phyloP scores from a whole-genome alignment of 2,888 invertebrate genomes.

The Hedychridium roseum region DNA sequence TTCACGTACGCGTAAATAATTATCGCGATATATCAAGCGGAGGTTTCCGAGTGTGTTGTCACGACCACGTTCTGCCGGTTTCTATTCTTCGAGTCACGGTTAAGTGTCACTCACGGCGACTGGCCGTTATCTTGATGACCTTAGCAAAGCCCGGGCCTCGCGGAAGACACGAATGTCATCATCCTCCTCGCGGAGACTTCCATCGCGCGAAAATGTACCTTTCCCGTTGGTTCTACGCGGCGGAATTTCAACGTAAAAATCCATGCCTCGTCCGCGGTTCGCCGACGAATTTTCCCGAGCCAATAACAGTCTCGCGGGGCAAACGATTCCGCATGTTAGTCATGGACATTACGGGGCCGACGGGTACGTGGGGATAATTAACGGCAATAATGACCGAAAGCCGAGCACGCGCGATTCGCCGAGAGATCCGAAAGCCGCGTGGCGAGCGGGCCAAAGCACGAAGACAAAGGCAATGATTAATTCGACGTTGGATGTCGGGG shows the following conservation, averaged over 20 bases:
- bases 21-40: too few species aligned
- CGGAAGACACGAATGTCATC: slow-evolving; percentile 49
- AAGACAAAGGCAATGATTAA: slow-evolving; percentile 62
- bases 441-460: slow-evolving; percentile 36
- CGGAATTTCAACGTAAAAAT: too few species aligned
- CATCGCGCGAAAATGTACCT: slow-evolving; percentile 14
- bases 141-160: slow-evolving; percentile 44
- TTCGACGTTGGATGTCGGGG: slow-evolving; percentile 57
- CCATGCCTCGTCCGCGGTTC: too few species aligned
- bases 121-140: slow-evolving; percentile 52
- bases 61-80: too few species aligned
- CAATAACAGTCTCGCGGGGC: too few species aligned
- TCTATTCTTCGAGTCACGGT: slow-evolving; percentile 32
- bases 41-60: too few species aligned
- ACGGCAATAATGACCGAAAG: slow-evolving; percentile 5
- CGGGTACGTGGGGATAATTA: not conserved
- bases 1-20: too few species aligned
- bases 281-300: too few species aligned
- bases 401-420: slow-evolving; percentile 7
- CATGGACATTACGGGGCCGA: slow-evolving; percentile 11
- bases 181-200: slow-evolving; percentile 39
- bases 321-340: too few species aligned
- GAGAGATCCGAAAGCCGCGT: slow-evolving; percentile 29
- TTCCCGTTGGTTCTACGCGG: too few species aligned
- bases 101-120: slow-evolving; percentile 38